Evolutionary conservation across 2,797 vertebrate genomes (phyloP).

Genomic region (Coendou prehensilis): DNA sequence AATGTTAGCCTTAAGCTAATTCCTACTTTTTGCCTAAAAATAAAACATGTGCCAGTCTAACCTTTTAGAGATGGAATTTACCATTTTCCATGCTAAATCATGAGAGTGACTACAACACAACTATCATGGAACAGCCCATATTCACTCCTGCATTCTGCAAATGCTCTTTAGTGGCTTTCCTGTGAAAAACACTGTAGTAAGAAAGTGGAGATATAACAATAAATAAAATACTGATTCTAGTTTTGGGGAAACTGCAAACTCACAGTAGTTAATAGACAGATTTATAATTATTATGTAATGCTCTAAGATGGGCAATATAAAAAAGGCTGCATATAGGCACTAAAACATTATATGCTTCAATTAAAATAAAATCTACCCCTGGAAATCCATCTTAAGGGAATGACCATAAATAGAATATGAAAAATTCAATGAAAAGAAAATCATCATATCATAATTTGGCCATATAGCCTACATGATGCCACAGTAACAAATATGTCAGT

Average conservation of each 20-base stretch:
- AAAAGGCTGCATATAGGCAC: neutral
- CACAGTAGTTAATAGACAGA: neutral
- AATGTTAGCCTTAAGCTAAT: neutral
- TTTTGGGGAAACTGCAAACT: neutral
- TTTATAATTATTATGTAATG: neutral
- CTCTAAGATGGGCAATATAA: neutral
- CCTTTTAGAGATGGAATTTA: neutral
- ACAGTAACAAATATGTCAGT: neutral
- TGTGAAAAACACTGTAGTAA: neutral
- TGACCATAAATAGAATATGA: neutral
- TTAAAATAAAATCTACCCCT: neutral
- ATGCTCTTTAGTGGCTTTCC: neutral
- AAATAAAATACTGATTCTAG: neutral
- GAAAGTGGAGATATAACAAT: neutral
- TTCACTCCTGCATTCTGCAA: neutral
- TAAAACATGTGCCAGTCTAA: neutral
- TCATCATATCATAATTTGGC: neutral
- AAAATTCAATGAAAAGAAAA: neutral
- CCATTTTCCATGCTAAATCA: neutral
- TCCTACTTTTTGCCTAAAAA: neutral
- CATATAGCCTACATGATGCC: neutral
- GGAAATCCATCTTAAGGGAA: slow-evolving; percentile 14
- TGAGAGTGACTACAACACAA: neutral
- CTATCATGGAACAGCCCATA: neutral
- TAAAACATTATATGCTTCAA: neutral